These are phyloP conservation scores for Pseudomyrmex pallidus DNA, from an alignment of 1,140 invertebrate genomes.

Conservation along the genomic window DNA sequence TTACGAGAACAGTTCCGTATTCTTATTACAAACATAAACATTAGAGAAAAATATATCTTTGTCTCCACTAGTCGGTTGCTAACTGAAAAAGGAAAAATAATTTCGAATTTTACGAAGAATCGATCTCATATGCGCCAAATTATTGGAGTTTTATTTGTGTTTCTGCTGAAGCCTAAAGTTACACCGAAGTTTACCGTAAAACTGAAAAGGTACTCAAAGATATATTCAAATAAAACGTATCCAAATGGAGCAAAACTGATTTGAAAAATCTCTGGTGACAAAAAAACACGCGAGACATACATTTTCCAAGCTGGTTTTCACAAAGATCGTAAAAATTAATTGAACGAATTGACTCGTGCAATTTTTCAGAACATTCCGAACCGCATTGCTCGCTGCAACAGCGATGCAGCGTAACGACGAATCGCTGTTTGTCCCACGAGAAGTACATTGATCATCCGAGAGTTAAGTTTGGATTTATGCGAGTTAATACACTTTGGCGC, in stretches of 20 bases:
- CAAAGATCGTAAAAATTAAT: slow-evolving; percentile 9
- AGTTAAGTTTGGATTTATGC: slow-evolving; percentile 59
- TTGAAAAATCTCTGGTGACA: not conserved
- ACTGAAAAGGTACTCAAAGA: not conserved
- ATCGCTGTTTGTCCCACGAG: slow-evolving; percentile 58
- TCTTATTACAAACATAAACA: too few species aligned
- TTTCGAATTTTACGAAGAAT: too few species aligned
- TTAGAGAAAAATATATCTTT: too few species aligned
- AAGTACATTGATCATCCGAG: slow-evolving; percentile 58
- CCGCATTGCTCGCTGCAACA: not conserved
- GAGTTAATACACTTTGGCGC: slow-evolving; percentile 61
- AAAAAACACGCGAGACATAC: not conserved
- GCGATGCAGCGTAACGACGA: slow-evolving; percentile 20
- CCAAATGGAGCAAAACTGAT: not conserved
- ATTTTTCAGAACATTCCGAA: slow-evolving; percentile 8
- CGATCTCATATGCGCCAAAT: too few species aligned
- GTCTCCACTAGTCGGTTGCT: too few species aligned
- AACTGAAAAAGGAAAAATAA: too few species aligned
- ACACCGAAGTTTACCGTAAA: not conserved
- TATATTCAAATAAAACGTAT: not conserved
- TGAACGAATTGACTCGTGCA: slow-evolving; percentile 6
- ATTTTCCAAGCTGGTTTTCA: not conserved
- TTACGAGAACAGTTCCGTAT: too few species aligned
- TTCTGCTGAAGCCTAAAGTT: too few species aligned
- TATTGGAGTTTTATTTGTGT: too few species aligned